A percentile compares a stretch with the other conserved stretches of the same genome.
Evolutionary conservation across 2,113 vertebrate genomes (phyloP).

Genomic region (Sterrhoptilus dennistouni): DNA sequence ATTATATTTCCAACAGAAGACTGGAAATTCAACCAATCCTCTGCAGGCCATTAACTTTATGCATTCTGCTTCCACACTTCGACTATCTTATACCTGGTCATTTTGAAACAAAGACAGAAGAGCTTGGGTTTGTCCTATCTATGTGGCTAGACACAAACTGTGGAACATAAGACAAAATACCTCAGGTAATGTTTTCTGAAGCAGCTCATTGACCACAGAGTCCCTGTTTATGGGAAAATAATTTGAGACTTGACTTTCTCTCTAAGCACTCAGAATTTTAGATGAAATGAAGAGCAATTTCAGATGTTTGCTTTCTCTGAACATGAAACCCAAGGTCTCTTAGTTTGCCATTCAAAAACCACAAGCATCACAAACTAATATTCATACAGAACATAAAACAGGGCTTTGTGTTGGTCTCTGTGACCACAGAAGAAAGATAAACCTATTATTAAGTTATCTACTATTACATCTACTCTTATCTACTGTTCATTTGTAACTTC

Average conservation of each 20-base stretch:
- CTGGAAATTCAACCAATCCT: background rate
- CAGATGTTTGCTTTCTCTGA: background rate
- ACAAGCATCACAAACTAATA: constrained; percentile 26
- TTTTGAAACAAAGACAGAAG: background rate
- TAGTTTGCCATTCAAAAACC: background rate
- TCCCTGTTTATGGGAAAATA: constrained; percentile 16
- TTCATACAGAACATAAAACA: constrained; percentile 28
- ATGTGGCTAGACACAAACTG: background rate
- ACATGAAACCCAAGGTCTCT: background rate
- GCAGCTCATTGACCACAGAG: constrained; percentile 11
- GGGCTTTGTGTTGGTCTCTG: background rate
- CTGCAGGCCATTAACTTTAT: background rate
- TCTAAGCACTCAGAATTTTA: background rate
- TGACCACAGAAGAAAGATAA: constrained; percentile 43
- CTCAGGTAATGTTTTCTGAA: constrained; percentile 9
- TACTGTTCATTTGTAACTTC: constrained; percentile 43
- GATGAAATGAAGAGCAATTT: constrained; percentile 1
- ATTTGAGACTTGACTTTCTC: constrained; percentile 4
- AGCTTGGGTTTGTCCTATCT: background rate
- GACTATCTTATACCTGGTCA: background rate
- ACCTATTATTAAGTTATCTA: constrained; percentile 41
- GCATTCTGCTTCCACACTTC: background rate
- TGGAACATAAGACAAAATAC: background rate
- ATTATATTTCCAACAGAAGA: background rate
- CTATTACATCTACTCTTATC: constrained; percentile 56